Percentiles rank a stretch among this genome's conserved stretches.
These are phyloP conservation scores for Emydoidea blandingii DNA, from an alignment of 2,797 vertebrate species.

Conservation along the genomic window DNA sequence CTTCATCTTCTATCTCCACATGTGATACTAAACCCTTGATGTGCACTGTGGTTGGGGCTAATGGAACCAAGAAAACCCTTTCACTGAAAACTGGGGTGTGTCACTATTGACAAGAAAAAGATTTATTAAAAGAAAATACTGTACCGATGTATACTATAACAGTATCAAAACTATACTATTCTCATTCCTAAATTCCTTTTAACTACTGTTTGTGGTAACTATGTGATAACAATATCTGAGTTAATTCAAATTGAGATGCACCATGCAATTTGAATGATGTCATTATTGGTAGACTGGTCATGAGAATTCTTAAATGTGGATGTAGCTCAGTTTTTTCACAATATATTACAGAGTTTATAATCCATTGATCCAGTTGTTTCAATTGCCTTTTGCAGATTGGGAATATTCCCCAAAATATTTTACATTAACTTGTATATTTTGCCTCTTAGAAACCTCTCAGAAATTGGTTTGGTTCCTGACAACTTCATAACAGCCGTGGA, in stretches of 20 bases:
- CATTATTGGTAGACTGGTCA: not conserved
- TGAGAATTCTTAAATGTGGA: not conserved
- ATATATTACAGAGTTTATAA: not conserved
- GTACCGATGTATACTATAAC: not conserved
- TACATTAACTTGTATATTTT: slow-evolving; percentile 14
- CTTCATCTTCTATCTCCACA: not conserved
- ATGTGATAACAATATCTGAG: too few species aligned
- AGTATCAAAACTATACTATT: not conserved
- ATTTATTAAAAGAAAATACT: not conserved
- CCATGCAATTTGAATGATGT: not conserved
- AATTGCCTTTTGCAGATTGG: slow-evolving; percentile 26
- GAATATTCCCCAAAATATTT: slow-evolving; percentile 51
- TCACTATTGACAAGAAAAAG: not conserved
- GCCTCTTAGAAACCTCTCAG: slow-evolving; percentile 67
- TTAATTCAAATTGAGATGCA: not conserved
- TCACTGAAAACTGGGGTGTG: not conserved
- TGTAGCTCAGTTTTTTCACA: too few species aligned
- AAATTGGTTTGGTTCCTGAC: slow-evolving; percentile 68
- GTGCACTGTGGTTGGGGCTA: not conserved
- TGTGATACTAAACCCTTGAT: slow-evolving; percentile 33
- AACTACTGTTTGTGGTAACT: not conserved
- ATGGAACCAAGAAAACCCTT: not conserved
- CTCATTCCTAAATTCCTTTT: not conserved
- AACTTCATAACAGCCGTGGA: slow-evolving; percentile 71
- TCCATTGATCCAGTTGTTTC: slow-evolving; percentile 26